A percentile compares a stretch with the other conserved stretches of the same genome.
phyloP scores from a whole-genome alignment of 2,797 vertebrate species.

The Arctocebus calabarensis region DNA sequence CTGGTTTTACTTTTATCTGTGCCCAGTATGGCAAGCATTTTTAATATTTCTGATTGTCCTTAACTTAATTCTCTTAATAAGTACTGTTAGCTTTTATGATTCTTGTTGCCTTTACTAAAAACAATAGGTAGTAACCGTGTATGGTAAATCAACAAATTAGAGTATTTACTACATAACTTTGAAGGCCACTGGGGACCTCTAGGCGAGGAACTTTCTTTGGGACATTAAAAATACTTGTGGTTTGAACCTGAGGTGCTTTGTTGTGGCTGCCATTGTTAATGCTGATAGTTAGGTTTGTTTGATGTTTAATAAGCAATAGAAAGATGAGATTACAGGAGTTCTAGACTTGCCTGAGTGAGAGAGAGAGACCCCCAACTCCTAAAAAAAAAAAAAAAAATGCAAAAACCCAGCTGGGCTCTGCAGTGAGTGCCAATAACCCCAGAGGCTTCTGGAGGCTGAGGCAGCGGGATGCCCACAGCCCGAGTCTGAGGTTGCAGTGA shows the following conservation, averaged over 20 bases:
- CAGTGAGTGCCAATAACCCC: too few relatives aligned
- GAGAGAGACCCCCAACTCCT: too few relatives aligned
- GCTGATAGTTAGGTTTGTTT: neutral
- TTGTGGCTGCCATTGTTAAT: neutral
- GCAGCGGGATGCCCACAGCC: too few relatives aligned
- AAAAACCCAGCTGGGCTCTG: too few relatives aligned
- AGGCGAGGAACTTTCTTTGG: neutral
- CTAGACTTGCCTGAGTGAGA: too few relatives aligned
- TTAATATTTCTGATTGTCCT: neutral
- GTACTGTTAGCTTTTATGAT: neutral
- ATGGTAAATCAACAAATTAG: neutral
- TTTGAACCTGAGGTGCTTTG: neutral
- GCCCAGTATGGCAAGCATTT: neutral
- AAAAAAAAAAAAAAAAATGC: too few relatives aligned
- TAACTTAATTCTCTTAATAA: neutral
- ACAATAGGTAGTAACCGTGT: neutral
- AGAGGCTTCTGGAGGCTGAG: too few relatives aligned
- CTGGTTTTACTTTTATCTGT: neutral
- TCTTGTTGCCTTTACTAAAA: constrained; percentile 26
- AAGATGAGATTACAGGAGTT: neutral
- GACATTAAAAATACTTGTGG: neutral
- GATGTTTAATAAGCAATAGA: neutral
- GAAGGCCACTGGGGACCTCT: neutral
- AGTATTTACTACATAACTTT: constrained; percentile 23
- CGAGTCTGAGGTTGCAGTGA: too few relatives aligned